Evolutionary conservation across 2,888 invertebrate species (phyloP).

Genomic region (Drosophila picticornis): DNA sequence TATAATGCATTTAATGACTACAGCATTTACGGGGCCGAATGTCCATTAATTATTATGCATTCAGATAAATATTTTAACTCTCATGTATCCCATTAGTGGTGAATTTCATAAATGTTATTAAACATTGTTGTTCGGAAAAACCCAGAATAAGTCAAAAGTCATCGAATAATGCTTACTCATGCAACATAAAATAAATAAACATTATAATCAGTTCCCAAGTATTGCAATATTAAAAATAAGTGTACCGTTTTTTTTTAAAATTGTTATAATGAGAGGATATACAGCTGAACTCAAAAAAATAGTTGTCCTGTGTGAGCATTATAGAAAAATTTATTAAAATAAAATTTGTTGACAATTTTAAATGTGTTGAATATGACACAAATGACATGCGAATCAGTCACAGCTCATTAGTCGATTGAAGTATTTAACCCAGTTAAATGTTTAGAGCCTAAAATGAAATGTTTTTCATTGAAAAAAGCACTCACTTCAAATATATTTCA

Average conservation of each 20-base stretch:
- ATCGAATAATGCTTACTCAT: neutral
- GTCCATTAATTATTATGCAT: constrained; percentile 30
- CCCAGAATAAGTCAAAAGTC: neutral
- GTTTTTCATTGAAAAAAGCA: neutral
- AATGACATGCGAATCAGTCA: neutral
- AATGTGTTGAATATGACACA: neutral
- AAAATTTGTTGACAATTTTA: neutral
- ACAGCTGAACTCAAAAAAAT: neutral
- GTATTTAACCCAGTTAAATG: neutral
- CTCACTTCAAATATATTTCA: neutral
- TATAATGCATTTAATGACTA: constrained; percentile 45
- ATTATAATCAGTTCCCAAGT: neutral
- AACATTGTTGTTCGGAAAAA: neutral
- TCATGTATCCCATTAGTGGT: constrained; percentile 15
- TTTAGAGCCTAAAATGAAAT: neutral
- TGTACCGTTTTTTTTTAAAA: no score
- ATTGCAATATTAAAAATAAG: neutral
- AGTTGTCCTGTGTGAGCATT: neutral
- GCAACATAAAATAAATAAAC: neutral
- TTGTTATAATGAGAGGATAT: neutral
- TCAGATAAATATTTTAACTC: constrained; percentile 17
- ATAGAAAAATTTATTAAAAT: neutral
- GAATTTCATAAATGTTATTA: neutral
- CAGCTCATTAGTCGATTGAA: neutral
- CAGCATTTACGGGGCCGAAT: constrained; percentile 28